Conservation (phyloP, 2,797 vertebrate genomes). For the Argya squamiceps region DNA sequence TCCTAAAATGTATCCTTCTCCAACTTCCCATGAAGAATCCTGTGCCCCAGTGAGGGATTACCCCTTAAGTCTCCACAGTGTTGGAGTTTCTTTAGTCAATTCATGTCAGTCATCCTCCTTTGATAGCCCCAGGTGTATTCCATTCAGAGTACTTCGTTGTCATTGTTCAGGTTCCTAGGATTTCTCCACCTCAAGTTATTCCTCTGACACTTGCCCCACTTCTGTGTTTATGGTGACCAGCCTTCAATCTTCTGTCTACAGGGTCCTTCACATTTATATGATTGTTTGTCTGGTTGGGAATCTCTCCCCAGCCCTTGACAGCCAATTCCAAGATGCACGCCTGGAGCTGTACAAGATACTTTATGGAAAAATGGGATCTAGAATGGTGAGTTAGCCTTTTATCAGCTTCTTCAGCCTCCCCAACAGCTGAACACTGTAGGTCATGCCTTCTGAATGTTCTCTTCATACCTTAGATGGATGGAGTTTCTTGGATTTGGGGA, state of each 20-base stretch:
- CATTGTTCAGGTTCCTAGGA: not conserved
- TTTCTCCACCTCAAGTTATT: not conserved
- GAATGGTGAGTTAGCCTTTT: constrained; percentile 59
- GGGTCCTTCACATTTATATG: constrained; percentile 76
- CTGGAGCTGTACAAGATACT: constrained; percentile 62
- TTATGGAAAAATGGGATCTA: constrained; percentile 18
- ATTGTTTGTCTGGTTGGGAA: constrained; percentile 70
- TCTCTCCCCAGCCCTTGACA: constrained; percentile 76
- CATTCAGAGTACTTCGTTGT: not conserved
- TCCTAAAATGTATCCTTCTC: not conserved
- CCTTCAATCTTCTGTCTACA: constrained; percentile 3
- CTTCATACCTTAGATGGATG: not conserved
- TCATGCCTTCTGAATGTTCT: not conserved
- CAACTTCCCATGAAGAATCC: not conserved
- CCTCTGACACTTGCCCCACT: not conserved
- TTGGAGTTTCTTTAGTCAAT: not conserved
- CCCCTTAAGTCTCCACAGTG: not conserved
- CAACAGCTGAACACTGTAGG: not conserved
- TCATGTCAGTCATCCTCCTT: not conserved
- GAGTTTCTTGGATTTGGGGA: not conserved
- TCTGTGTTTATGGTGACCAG: not conserved
- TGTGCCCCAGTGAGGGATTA: not conserved
- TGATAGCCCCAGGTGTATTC: not conserved
- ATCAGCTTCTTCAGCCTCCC: not conserved
- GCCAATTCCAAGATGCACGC: constrained; percentile 72